Conservation (phyloP, 2,797 vertebrate genomes). For the Liparis tanakae region DNA sequence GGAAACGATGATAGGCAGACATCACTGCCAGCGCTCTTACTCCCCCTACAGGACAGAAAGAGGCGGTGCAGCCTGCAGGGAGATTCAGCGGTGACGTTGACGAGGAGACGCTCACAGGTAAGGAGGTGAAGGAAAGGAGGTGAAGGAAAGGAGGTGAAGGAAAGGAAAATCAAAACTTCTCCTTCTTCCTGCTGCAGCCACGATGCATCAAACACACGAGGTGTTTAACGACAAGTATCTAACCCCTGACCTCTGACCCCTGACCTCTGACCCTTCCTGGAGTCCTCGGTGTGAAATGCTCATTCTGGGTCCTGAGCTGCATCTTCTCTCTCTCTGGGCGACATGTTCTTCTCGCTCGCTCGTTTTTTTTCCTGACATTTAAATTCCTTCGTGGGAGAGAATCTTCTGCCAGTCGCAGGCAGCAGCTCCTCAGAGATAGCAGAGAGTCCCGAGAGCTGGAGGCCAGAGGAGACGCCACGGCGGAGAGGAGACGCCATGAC, state of each 20-base stretch:
- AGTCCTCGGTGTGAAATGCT: background rate
- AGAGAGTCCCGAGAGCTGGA: conserved; percentile 1
- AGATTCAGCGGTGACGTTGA: background rate
- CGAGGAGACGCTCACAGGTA: too few relatives aligned
- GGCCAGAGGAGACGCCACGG: background rate
- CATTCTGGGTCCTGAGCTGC: background rate
- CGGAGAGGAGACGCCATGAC: conserved; percentile 18
- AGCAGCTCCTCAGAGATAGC: conserved; percentile 20
- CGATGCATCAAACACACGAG: background rate
- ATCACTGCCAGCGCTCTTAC: conserved; percentile 60
- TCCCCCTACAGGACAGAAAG: conserved; percentile 75
- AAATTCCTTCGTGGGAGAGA: conserved; percentile 20
- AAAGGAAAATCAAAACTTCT: background rate
- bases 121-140: too few relatives aligned
- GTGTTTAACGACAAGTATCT: background rate
- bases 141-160: too few relatives aligned
- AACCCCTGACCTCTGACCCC: background rate
- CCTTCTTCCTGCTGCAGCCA: background rate
- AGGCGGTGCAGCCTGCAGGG: conserved; percentile 41
- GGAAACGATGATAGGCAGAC: conserved; percentile 44
- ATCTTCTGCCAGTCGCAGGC: conserved; percentile 11
- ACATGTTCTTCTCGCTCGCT: conserved; percentile 17
- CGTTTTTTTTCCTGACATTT: conserved; percentile 31
- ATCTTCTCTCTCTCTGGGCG: background rate
- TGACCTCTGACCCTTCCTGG: too few relatives aligned